Conservation (phyloP, 2,797 vertebrate genomes). For the Choloepus didactylus region DNA sequence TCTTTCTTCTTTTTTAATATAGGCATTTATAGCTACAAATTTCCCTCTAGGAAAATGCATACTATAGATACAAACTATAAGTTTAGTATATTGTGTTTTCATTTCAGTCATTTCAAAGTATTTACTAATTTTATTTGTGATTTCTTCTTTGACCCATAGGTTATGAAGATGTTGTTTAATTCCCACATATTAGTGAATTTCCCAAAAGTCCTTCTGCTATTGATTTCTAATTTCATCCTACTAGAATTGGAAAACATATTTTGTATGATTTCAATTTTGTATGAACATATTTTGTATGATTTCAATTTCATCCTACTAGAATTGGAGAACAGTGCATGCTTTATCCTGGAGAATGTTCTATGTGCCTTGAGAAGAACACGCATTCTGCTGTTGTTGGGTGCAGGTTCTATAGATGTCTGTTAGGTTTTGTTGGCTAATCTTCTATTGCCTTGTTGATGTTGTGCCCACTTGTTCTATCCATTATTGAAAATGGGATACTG, state of each 20-base stretch:
- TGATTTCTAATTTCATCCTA: constrained; percentile 22
- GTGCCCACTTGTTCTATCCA: neutral
- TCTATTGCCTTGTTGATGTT: neutral
- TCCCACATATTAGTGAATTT: neutral
- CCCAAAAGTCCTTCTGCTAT: neutral
- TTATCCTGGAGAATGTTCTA: neutral
- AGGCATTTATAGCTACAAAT: neutral
- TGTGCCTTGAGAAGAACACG: neutral
- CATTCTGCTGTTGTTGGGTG: neutral
- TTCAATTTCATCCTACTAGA: neutral
- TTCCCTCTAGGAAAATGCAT: neutral
- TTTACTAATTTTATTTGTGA: neutral
- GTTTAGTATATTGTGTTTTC: neutral
- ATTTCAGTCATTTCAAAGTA: neutral
- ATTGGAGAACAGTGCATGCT: neutral
- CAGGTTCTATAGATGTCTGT: neutral
- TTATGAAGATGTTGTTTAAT: constrained; percentile 8
- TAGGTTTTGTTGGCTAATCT: neutral
- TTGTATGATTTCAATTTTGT: neutral
- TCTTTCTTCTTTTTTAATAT: neutral
- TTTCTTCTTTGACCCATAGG: neutral
- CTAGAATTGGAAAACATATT: neutral
- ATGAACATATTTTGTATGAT: neutral
- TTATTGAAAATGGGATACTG: neutral
- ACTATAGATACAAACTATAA: no score